phyloP scores from a whole-genome alignment of 2,797 vertebrate genomes.

The Threskiornis aethiopicus region DNA sequence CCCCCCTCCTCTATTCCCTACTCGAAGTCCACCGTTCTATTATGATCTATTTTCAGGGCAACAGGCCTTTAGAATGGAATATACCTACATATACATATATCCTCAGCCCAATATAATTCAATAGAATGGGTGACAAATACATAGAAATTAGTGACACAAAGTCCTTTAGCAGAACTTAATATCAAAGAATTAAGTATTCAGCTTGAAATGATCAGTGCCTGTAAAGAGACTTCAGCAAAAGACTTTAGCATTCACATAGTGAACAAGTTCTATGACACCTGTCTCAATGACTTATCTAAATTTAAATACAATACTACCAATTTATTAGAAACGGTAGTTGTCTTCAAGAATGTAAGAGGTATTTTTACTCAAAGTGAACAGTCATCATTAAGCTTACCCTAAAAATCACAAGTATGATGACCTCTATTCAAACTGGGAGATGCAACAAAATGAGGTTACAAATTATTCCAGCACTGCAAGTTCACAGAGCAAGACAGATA shows the following conservation, averaged over 20 bases:
- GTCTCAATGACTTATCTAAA: neutral
- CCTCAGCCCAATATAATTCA: neutral
- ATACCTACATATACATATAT: neutral
- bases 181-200: neutral
- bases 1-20: neutral
- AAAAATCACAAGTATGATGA: neutral
- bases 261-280: neutral
- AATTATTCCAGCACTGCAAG: neutral
- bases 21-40: neutral
- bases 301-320: neutral
- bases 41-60: neutral
- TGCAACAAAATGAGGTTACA: neutral
- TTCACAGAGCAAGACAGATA: neutral
- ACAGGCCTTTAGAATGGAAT: neutral
- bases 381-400: neutral
- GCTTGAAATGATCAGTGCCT: neutral
- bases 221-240: neutral
- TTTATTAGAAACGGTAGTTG: neutral
- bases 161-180: neutral
- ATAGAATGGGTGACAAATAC: neutral
- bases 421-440: neutral
- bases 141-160: neutral
- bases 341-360: neutral
- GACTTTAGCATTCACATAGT: neutral
- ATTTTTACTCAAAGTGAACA: neutral